Evolutionary conservation across 2,113 vertebrate genomes (phyloP).

Genomic region (Colistium nudipinnis): DNA sequence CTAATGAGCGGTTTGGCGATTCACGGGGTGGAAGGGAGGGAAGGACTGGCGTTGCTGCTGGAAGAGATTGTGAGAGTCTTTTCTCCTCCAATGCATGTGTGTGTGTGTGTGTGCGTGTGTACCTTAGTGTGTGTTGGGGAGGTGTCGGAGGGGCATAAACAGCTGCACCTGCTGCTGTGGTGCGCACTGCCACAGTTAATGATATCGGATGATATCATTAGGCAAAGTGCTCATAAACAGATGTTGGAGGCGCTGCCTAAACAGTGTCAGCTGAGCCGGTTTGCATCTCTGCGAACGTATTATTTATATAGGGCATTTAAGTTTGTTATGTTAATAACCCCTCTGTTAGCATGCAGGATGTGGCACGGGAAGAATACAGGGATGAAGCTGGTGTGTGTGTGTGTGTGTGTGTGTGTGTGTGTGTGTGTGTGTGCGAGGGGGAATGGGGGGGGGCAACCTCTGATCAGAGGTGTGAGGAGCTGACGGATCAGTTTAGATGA

Average conservation of each 20-base stretch:
- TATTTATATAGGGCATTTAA: slow-evolving; percentile 99
- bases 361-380: slow-evolving; percentile 91
- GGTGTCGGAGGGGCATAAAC: slow-evolving; percentile 85
- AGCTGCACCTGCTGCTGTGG: slow-evolving; percentile 98
- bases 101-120: slow-evolving; percentile 48
- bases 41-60: slow-evolving; percentile 73
- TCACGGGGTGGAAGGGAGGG: slow-evolving; percentile 80
- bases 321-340: slow-evolving; percentile 99
- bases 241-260: slow-evolving; percentile 99
- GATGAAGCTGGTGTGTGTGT: slow-evolving; percentile 84
- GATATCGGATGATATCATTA: slow-evolving; percentile 99
- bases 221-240: slow-evolving; percentile 99
- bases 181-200: slow-evolving; percentile 98
- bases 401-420: slow-evolving; percentile 1
- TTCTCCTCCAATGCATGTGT: slow-evolving; percentile 79
- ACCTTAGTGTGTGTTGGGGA: slow-evolving; percentile 53
- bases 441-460: too few species aligned
- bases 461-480: slow-evolving; percentile 49
- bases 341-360: slow-evolving; percentile 98
- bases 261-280: slow-evolving; percentile 97
- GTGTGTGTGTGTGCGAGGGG: slow-evolving; percentile 79
- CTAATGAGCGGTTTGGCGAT: slow-evolving; percentile 97
- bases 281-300: slow-evolving; percentile 93
- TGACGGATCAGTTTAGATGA: slow-evolving; percentile 56
- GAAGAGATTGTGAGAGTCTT: slow-evolving; percentile 88